Evolutionary conservation across 2,888 invertebrate genomes (phyloP).

Genomic region (Nasonovia ribisnigri): DNA sequence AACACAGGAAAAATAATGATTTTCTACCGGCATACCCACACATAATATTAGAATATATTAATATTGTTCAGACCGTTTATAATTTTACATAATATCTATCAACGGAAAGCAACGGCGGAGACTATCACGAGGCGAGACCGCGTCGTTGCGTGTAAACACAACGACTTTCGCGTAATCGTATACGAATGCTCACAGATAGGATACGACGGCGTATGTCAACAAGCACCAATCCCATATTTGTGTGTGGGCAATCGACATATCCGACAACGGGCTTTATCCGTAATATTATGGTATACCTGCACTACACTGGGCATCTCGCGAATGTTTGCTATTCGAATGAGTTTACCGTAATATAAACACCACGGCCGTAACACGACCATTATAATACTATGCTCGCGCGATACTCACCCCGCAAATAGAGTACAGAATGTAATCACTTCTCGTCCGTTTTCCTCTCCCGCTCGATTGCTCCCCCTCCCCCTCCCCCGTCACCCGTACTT

Average conservation of each 20-base stretch:
- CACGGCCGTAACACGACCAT: neutral
- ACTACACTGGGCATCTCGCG: neutral
- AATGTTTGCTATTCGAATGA: neutral
- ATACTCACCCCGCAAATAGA: neutral
- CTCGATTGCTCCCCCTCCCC: no score
- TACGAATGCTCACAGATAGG: no score
- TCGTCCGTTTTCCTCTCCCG: neutral
- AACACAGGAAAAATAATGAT: neutral
- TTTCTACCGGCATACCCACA: neutral
- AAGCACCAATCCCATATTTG: neutral
- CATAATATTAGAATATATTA: neutral
- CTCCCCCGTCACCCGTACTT: no score
- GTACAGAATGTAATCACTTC: neutral
- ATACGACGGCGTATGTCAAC: neutral
- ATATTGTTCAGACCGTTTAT: neutral
- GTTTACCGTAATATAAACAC: neutral
- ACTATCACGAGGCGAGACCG: neutral
- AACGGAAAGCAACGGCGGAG: neutral
- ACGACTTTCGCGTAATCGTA: neutral
- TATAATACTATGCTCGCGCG: neutral
- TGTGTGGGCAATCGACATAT: neutral
- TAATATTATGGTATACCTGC: neutral
- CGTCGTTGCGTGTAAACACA: neutral
- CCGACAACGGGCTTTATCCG: neutral
- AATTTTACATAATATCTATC: neutral